Evolutionary conservation across 1,140 invertebrate species (phyloP).

Genomic region (Drosophila ficusphila): DNA sequence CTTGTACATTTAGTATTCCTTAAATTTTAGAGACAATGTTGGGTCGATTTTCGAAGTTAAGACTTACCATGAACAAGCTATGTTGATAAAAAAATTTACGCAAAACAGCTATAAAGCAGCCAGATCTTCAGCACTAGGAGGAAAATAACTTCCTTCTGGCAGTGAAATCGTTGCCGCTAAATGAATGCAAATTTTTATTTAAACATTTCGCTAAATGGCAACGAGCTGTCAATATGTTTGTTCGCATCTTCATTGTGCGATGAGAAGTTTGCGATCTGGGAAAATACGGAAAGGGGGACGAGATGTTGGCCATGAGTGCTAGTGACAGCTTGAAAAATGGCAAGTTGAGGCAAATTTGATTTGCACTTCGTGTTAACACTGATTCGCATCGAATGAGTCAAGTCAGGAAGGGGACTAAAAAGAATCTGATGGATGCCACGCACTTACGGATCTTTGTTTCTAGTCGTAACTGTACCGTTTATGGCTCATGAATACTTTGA

Average conservation of each 20-base stretch:
- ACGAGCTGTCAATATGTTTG: conserved; percentile 81
- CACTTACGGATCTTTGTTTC: not conserved
- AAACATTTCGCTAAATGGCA: conserved; percentile 77
- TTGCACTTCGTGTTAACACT: conserved; percentile 36
- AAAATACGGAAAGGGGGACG: not conserved
- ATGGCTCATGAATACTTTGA: conserved; percentile 42
- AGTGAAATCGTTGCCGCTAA: conserved; percentile 32
- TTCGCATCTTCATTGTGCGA: conserved; percentile 68
- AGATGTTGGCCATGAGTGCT: conserved; percentile 43
- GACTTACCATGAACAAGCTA: no score
- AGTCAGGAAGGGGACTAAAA: not conserved
- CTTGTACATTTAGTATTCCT: no score
- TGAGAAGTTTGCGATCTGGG: conserved; percentile 26
- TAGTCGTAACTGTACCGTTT: conserved; percentile 11
- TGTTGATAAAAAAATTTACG: no score
- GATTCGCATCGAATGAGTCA: conserved; percentile 46
- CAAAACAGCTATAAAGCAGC: not conserved
- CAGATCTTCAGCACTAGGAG: not conserved
- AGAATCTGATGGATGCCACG: conserved; percentile 1
- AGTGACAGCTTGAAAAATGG: conserved; percentile 73
- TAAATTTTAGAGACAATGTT: no score
- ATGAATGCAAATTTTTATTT: conserved; percentile 82
- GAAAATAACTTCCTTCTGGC: not conserved
- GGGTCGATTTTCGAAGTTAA: no score
- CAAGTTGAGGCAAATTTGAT: conserved; percentile 57